Percentiles rank a stretch among this genome's conserved stretches.
Evolutionary conservation across 2,888 invertebrate genomes (phyloP).

Genomic region (Achlya flavicornis): DNA sequence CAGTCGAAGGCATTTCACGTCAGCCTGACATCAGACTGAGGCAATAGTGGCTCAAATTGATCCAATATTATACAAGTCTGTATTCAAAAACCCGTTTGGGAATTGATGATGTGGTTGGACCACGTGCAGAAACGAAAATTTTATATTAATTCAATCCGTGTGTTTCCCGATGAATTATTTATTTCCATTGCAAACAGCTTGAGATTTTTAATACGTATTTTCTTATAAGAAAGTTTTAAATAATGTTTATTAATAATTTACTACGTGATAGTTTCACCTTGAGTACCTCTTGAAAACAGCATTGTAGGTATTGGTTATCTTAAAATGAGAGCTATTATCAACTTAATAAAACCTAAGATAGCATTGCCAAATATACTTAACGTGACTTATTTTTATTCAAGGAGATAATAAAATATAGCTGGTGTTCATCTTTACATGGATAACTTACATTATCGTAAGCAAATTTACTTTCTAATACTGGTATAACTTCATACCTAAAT

Average conservation of each 20-base stretch:
- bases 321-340: not conserved
- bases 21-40: not conserved
- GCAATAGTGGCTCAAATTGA: not conserved
- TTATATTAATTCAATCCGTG: not conserved
- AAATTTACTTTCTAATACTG: no score
- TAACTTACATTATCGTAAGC: no score
- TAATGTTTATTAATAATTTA: not conserved
- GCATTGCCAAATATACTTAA: not conserved
- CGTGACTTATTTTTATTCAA: not conserved
- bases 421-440: no score
- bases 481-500: no score
- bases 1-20: not conserved
- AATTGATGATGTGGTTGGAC: conserved; percentile 3
- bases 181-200: not conserved
- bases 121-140: not conserved
- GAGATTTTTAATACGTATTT: not conserved
- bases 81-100: not conserved
- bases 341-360: not conserved
- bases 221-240: not conserved
- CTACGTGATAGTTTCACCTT: not conserved
- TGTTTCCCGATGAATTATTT: conserved; percentile 2
- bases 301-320: not conserved
- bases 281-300: not conserved
- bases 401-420: no score
- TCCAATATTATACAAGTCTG: not conserved